Percentiles rank a stretch among this genome's conserved stretches.
phyloP scores from a whole-genome alignment of 2,888 invertebrate genomes.

The Vesta saturnalis region DNA sequence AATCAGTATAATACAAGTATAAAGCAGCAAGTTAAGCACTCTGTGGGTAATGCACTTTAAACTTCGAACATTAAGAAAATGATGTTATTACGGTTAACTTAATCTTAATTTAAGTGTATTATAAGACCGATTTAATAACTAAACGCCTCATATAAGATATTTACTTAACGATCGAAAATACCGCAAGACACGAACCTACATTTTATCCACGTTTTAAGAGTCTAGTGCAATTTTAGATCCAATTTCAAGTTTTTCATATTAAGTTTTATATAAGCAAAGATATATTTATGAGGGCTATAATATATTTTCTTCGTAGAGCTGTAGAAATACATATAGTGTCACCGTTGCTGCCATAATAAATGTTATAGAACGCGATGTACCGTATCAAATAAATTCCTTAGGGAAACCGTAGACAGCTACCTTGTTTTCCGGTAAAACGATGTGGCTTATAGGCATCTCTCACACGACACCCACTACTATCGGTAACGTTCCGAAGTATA shows the following conservation, averaged over 20 bases:
- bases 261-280: conserved; percentile 8
- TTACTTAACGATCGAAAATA: too few relatives aligned
- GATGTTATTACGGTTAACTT: too few relatives aligned
- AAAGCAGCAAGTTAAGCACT: too few relatives aligned
- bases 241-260: conserved; percentile 8
- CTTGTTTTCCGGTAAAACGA: conserved; percentile 24
- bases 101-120: too few relatives aligned
- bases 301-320: conserved; percentile 15
- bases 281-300: conserved; percentile 13
- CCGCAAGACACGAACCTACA: too few relatives aligned
- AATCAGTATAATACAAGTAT: too few relatives aligned
- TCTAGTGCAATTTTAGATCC: background rate
- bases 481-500: background rate
- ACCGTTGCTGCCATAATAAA: conserved; percentile 27
- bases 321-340: conserved; percentile 29
- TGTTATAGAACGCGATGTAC: conserved; percentile 34
- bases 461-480: background rate
- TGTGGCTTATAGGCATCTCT: conserved; percentile 4
- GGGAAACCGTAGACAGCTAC: conserved; percentile 30
- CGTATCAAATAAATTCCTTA: conserved; percentile 32
- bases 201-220: too few relatives aligned
- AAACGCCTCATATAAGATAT: too few relatives aligned
- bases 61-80: too few relatives aligned
- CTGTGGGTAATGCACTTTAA: too few relatives aligned
- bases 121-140: too few relatives aligned